Base-by-base conservation (phyloP, 2,888 invertebrate species). In the Leptinotarsa tumamoca region DNA sequence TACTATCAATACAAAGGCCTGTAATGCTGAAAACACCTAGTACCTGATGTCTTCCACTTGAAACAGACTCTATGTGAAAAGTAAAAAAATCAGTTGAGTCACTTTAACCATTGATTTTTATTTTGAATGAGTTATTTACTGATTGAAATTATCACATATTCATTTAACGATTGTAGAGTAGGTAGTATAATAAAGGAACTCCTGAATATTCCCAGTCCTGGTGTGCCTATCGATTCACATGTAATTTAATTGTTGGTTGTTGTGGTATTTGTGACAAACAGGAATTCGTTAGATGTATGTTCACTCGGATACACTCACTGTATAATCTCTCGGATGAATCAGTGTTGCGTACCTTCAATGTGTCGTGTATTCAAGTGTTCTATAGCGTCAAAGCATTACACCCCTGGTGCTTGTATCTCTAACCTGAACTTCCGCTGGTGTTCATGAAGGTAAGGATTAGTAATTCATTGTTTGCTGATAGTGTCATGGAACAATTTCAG, bases 201-300 rank as follows among this genome's bases (percentile, higher is more conserved):
- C 43, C 43, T 43, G 43, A 43, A 43, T 43, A 43, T 43, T 43
- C 43, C 43, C 10, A 43, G 43, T 52, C 52, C 14, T 52, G 14
- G 21, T 23, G 2, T 23, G 23, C 4, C 21, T 58, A 58, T 58
- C 58, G 58, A 58, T 58, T 58, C 58, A 23, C 13, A 13, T 15
- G 21, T 58, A 23, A 58, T 58, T 23, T 58, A 58, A 58, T 58
- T 58, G 58, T 23, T 58, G 58, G 58, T 58, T 58, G 58, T 58
- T 58, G 58, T 23, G 58, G 58, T 23, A 14, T 58, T 58, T 23
- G 58, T 23, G 58, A 23, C 23, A 58, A 58, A 58, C 58, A 58
- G 23, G 58, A 58, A 27, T 21, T 58, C 58, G 58, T 58, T 23
- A 58, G 58, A 58, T 58, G 58, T 58, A 23, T 58, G 58, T 58